Base-by-base conservation (phyloP, 2,113 vertebrate species). In the Cricetomys ansorgei region DNA sequence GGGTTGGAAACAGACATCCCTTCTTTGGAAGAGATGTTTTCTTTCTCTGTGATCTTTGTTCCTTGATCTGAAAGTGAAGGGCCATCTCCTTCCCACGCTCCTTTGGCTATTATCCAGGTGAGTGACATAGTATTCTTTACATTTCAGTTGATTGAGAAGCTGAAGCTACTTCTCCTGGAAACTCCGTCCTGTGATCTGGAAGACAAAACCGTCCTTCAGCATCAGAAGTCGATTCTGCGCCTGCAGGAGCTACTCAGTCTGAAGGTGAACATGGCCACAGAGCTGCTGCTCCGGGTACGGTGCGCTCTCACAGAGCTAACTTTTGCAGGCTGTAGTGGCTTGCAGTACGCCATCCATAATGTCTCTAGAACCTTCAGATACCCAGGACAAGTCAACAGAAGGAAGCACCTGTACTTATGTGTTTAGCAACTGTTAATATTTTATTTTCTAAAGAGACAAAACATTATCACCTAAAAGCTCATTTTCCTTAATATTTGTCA, bases 231-330 rank as follows among this genome's bases (percentile, higher is more conserved):
- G 4, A 97, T 99, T 91, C 83, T 97, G 37, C 96, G 98, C 3
- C 62, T 99, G 72, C 99, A 99, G 96, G 96, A 96, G 45, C 97
- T 99, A 8, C 99, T 99, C 95, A 98, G 98, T 4, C 85, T 57
- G 11, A 99, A 99, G 96, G 99, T 98, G 77, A 95, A 98, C 8
- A 93, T 88, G 13, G 98, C 98, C 67, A 99, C 99, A 0, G 99
- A 99, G 92, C 97, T 99, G 37, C 98, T 99, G 31, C 98, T 99
- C 21, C 99, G 99, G 98, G 99, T 99, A 97, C 93, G 97, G 84
- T n/a, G 64, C 76, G 1, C 23, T 40, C 80, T 75, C 0, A 0
- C 12, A 2, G 21, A 21, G 43, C 62, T 91, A 69, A 34, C 34
- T 62, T 70, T 62, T 75, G 1, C 59, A 37, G 75, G 34, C 9